Evolutionary conservation across 2,888 invertebrate species (phyloP).

Genomic region (Didymodactylos carnosus): DNA sequence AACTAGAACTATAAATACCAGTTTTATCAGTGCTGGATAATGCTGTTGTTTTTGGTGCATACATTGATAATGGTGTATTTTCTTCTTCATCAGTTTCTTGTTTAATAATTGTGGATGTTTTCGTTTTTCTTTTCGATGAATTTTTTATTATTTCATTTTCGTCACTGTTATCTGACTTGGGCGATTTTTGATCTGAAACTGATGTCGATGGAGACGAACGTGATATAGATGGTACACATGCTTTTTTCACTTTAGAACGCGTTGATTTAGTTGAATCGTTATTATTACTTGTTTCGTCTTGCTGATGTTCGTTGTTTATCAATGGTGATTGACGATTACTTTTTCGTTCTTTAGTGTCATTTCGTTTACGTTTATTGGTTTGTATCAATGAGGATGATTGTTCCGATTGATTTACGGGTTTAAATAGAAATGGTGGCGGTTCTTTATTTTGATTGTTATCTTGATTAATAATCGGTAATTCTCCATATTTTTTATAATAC

Average conservation of each 20-base stretch:
- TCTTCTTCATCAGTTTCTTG: neutral
- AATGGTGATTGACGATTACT: neutral
- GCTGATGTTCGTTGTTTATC: neutral
- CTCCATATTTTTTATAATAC: conserved; percentile 55
- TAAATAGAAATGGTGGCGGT: conserved; percentile 34
- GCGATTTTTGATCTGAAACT: too few relatives aligned
- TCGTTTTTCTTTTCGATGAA: too few relatives aligned
- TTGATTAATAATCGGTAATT: conserved; percentile 23
- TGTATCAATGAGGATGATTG: neutral
- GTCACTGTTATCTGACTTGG: too few relatives aligned
- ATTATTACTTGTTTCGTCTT: neutral
- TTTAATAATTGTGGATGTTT: neutral
- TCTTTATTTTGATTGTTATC: conserved; percentile 16
- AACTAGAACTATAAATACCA: neutral
- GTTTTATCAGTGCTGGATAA: neutral
- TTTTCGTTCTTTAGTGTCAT: neutral
- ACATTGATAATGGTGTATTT: neutral
- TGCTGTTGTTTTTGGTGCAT: neutral
- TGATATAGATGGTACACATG: too few relatives aligned
- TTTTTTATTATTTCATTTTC: too few relatives aligned
- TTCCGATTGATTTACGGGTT: conserved; percentile 31
- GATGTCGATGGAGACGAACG: too few relatives aligned
- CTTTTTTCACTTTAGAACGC: neutral
- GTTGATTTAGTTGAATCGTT: neutral
- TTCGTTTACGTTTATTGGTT: neutral